phyloP scores from a whole-genome alignment of 1,140 invertebrate species.

The Arion vulgaris region DNA sequence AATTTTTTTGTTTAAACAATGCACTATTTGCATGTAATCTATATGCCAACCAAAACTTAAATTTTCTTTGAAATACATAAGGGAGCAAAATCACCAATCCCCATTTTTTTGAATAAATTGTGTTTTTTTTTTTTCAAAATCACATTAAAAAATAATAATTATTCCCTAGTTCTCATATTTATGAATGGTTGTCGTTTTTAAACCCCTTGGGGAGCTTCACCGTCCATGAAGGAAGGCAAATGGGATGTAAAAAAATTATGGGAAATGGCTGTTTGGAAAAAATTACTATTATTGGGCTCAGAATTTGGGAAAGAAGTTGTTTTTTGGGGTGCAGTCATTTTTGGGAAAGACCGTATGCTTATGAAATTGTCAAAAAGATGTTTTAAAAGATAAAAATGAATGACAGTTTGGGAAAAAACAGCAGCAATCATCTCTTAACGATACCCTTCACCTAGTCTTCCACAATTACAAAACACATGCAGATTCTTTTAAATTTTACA shows the following conservation, averaged over 20 bases:
- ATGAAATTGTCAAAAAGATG: too few species aligned
- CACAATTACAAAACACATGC: too few species aligned
- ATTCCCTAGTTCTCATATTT: neutral
- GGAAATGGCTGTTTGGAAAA: constrained; percentile 88
- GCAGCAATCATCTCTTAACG: too few species aligned
- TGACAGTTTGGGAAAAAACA: too few species aligned
- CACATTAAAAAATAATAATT: neutral
- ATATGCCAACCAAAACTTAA: too few species aligned
- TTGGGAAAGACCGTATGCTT: constrained; percentile 89
- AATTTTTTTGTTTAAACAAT: too few species aligned
- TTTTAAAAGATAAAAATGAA: too few species aligned
- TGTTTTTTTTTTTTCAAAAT: neutral
- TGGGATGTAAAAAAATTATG: constrained; percentile 94
- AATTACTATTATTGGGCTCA: constrained; percentile 91
- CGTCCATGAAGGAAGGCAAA: constrained; percentile 87
- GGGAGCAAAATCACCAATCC: too few species aligned
- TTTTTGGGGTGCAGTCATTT: constrained; percentile 91
- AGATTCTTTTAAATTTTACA: too few species aligned
- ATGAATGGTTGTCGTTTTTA: neutral
- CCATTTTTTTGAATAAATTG: neutral
- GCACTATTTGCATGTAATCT: too few species aligned
- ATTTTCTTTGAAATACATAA: too few species aligned
- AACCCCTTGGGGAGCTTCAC: constrained; percentile 87
- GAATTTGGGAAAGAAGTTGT: constrained; percentile 97
- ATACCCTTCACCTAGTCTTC: too few species aligned